Conservation (phyloP, 2,113 vertebrate genomes). For the Pachycephala philippinensis region DNA sequence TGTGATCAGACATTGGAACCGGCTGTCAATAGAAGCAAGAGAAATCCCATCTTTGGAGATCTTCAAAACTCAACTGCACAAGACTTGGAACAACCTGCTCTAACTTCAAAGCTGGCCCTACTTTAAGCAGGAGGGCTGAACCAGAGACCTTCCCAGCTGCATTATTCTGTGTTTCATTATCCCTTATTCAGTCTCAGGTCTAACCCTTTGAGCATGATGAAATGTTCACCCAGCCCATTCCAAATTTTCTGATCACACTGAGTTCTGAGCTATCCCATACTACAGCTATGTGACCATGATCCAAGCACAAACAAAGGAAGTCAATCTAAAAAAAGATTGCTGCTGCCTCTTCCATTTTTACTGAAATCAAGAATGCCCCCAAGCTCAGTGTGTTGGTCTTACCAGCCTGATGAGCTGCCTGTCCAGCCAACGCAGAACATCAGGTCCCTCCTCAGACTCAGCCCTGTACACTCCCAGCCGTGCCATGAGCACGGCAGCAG, state of each 20-base stretch:
- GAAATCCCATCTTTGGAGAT: not conserved
- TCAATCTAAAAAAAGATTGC: not conserved
- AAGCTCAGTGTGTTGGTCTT: constrained; percentile 22
- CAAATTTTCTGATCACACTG: not conserved
- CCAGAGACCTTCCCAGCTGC: not conserved
- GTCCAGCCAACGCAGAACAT: constrained; percentile 94
- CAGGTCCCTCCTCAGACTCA: constrained; percentile 93
- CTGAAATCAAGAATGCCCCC: not conserved
- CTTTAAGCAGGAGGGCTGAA: not conserved
- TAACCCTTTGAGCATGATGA: not conserved
- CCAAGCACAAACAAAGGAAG: not conserved
- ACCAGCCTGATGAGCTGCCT: constrained; percentile 97
- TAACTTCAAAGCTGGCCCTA: not conserved
- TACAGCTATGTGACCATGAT: not conserved
- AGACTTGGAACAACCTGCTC: not conserved
- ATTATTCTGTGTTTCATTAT: not conserved
- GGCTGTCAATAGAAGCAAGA: not conserved
- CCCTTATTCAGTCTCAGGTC: not conserved
- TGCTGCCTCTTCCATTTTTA: not conserved
- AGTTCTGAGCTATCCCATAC: not conserved
- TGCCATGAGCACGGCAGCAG: constrained; percentile 92
- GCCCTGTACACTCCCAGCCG: constrained; percentile 91
- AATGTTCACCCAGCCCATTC: not conserved
- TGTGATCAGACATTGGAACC: not conserved
- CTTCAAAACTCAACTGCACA: not conserved